phyloP scores from a whole-genome alignment of 2,113 vertebrate genomes.

The Pterocles gutturalis region DNA sequence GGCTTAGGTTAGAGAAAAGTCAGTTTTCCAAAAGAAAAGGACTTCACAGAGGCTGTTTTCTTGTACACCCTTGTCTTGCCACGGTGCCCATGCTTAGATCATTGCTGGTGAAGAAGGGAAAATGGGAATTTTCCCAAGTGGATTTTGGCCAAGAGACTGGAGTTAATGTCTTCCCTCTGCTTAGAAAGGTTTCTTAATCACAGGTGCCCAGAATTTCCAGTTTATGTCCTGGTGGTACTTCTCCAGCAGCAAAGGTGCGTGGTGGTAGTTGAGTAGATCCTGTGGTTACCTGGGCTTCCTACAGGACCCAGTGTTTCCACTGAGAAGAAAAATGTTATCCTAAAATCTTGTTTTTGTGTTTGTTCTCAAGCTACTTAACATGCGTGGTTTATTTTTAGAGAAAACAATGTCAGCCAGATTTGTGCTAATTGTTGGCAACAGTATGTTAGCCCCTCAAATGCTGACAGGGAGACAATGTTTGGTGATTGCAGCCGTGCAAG shows the following conservation, averaged over 20 bases:
- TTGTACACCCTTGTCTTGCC: neutral
- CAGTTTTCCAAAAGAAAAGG: neutral
- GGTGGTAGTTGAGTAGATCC: neutral
- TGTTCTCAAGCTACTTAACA: constrained; percentile 66
- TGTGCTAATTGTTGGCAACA: constrained; percentile 73
- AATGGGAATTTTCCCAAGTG: neutral
- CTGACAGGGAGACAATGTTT: constrained; percentile 76
- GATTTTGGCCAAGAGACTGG: neutral
- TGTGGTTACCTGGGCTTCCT: neutral
- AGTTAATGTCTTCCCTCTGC: neutral
- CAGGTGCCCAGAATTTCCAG: neutral
- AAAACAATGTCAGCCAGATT: constrained; percentile 73
- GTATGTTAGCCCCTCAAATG: constrained; percentile 59
- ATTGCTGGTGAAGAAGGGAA: neutral
- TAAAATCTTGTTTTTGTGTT: constrained; percentile 59
- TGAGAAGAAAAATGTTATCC: constrained; percentile 36
- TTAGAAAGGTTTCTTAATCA: neutral
- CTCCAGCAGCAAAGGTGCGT: neutral
- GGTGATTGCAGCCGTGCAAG: constrained; percentile 68
- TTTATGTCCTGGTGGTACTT: neutral
- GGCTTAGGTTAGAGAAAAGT: neutral
- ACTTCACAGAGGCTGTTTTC: neutral
- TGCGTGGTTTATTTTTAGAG: constrained; percentile 75
- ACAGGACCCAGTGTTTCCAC: neutral
- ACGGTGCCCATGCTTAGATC: rapidly evolving